Evolutionary conservation across 2,113 vertebrate species (phyloP), one percentile per base, ranked within the genome.

Genomic region (Pao palembangensis): DNA sequence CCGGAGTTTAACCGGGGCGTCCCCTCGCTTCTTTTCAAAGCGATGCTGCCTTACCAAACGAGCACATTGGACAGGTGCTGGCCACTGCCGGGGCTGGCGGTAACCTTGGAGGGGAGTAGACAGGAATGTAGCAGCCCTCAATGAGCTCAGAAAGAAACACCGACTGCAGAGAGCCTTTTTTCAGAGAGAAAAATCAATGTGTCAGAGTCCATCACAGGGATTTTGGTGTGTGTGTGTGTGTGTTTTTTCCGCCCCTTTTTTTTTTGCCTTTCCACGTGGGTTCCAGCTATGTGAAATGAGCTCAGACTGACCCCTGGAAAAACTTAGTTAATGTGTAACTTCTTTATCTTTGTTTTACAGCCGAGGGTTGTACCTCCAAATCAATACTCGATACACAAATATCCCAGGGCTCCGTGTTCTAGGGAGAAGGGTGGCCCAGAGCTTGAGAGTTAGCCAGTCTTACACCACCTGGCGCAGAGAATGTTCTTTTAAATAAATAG

Each of bases 351-450:
- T 78, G 58, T 72, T 90, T 79, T 83, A 90, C 86, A 89, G 91
- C 84, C 73, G 69, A 57, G 85, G 61, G 83, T 90, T 90, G 88
- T 80, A 90, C 83, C 72, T 87, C 84, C 86, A 79, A 87, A 91
- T 92, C 91, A 87, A 92, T 91, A 92, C 70, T 64, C 34, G 72
- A 81, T 81, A 83, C 82, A 88, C 80, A 90, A 87, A 90, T 91
- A 90, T 87, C 79, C 80, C 85, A 75, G 85, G 75, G 73, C 83
- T 87, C 76, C 77, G 58, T 85, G 82, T 88, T 85, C 85, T 66
- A 47, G 75, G 67, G 73, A 64, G 64, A 68, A 81, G 75, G 82
- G 28, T 68, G 71, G 72, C 42, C 25, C 38, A 43, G 57, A 28
- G 79, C 83, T 73, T 88, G 87, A 81, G 85, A 88, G 77, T 56